A percentile compares a stretch with the other conserved stretches of the same genome.
These are phyloP conservation scores for Solenopsis fugax DNA, from an alignment of 1,140 invertebrate species.

Conservation along the genomic window DNA sequence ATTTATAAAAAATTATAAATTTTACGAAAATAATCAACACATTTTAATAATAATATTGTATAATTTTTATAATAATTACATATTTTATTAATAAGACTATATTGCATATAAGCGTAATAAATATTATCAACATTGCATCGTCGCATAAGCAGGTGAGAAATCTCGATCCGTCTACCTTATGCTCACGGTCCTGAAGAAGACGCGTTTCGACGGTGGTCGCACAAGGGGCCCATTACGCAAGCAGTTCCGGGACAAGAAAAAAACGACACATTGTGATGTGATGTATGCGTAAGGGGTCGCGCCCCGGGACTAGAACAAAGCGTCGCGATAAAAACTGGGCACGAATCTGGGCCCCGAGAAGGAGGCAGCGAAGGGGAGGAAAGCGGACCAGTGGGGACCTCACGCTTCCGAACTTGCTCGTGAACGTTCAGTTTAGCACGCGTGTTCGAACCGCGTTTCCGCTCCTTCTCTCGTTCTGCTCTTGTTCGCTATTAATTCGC, in stretches of 20 bases:
- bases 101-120: background rate
- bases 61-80: background rate
- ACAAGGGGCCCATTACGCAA: constrained; percentile 72
- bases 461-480: constrained; percentile 58
- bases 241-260: constrained; percentile 80
- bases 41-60: background rate
- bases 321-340: constrained; percentile 83
- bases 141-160: background rate
- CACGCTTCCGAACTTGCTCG: constrained; percentile 69
- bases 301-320: constrained; percentile 85
- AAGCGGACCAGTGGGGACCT: constrained; percentile 71
- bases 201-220: constrained; percentile 63
- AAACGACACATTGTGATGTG: constrained; percentile 85
- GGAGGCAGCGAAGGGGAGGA: constrained; percentile 61
- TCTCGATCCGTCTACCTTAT: background rate
- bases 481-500: constrained; percentile 4
- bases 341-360: constrained; percentile 79
- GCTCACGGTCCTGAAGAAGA: constrained; percentile 56
- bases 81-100: background rate
- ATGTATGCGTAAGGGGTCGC: constrained; percentile 80
- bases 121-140: background rate
- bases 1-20: background rate
- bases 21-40: background rate
- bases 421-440: constrained; percentile 71
- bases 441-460: constrained; percentile 73